phyloP scores from a whole-genome alignment of 2,888 invertebrate species.

The Barypeithes pellucidus region DNA sequence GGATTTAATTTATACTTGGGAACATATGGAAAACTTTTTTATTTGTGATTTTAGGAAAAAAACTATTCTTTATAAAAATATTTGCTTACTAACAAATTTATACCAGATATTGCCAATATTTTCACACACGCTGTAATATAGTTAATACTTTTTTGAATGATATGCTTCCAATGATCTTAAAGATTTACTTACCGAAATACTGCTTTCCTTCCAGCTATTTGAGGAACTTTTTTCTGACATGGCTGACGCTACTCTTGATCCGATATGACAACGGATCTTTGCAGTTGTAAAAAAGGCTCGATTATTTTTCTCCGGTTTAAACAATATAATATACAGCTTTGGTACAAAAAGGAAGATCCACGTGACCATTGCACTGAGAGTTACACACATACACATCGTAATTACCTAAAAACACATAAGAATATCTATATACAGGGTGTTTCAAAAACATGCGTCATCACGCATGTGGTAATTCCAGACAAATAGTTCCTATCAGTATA shows the following conservation, averaged over 20 bases:
- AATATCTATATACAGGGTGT: too few relatives aligned
- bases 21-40: too few relatives aligned
- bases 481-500: too few relatives aligned
- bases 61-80: too few relatives aligned
- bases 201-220: slow-evolving; percentile 64
- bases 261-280: slow-evolving; percentile 82
- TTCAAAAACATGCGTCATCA: too few relatives aligned
- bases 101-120: too few relatives aligned
- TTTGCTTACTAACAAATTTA: too few relatives aligned
- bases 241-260: slow-evolving; percentile 71
- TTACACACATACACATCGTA: slow-evolving; percentile 79
- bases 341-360: slow-evolving; percentile 83
- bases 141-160: too few relatives aligned
- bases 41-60: too few relatives aligned
- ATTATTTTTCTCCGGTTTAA: slow-evolving; percentile 84
- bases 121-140: too few relatives aligned
- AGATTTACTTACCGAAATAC: slow-evolving; percentile 51
- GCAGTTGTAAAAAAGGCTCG: slow-evolving; percentile 83
- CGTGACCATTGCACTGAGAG: slow-evolving; percentile 82
- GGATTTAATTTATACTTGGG: too few relatives aligned
- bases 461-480: too few relatives aligned
- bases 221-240: slow-evolving; percentile 68
- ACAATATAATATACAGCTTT: slow-evolving; percentile 83
- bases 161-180: not conserved
- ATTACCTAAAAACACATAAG: slow-evolving; percentile 61